Conservation (phyloP, 2,888 invertebrate genomes). For the Hemicrepidius hirtus region DNA sequence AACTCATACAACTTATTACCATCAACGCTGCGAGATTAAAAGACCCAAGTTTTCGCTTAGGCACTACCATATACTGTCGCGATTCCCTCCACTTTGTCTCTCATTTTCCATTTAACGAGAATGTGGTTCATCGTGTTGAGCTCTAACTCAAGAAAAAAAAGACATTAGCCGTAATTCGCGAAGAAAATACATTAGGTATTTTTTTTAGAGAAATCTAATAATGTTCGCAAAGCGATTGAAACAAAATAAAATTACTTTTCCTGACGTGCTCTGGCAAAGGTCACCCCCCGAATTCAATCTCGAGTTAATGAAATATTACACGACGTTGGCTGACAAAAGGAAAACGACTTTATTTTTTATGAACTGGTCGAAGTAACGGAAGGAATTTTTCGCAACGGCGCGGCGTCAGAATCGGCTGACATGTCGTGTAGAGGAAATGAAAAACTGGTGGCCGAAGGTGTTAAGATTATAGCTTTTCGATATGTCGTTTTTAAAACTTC, state of each 20-base stretch:
- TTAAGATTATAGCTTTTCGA: constrained; percentile 50
- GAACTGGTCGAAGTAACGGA: constrained; percentile 30
- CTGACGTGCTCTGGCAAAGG: constrained; percentile 38
- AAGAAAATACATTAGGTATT: constrained; percentile 37
- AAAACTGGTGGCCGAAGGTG: constrained; percentile 49
- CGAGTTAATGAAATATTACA: constrained; percentile 50
- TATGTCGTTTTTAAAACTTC: constrained; percentile 45
- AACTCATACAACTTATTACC: constrained; percentile 37
- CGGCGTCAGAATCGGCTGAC: constrained; percentile 30
- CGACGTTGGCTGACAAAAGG: constrained; percentile 43
- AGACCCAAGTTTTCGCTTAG: constrained; percentile 36
- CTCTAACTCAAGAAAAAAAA: background rate
- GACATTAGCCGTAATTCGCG: constrained; percentile 23
- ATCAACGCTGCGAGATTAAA: constrained; percentile 38
- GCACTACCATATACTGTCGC: constrained; percentile 30
- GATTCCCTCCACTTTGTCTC: constrained; percentile 37
- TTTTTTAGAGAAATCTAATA: constrained; percentile 42
- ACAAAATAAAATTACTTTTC: constrained; percentile 52
- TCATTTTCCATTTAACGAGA: constrained; percentile 31
- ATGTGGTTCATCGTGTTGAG: constrained; percentile 12
- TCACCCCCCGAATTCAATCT: constrained; percentile 46
- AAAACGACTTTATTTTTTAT: constrained; percentile 46
- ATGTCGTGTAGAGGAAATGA: constrained; percentile 44
- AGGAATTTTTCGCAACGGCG: constrained; percentile 25
- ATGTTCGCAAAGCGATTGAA: constrained; percentile 46